Conservation (phyloP, 1,140 invertebrate species). For the Vanessa tameamea region DNA sequence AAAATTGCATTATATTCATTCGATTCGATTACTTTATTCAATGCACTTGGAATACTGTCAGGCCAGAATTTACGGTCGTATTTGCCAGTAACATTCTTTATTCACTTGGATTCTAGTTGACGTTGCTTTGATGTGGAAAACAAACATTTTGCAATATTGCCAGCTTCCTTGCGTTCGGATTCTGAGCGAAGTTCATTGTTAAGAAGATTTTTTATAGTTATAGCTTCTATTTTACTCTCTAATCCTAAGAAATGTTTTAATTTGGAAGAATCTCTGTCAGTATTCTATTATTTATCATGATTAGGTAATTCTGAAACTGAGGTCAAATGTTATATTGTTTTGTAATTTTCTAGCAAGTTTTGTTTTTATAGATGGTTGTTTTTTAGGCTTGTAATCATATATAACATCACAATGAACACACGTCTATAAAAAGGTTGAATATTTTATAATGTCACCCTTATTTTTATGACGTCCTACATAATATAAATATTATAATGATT, state of each 20-base stretch:
- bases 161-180: slow-evolving; percentile 3
- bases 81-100: slow-evolving; percentile 35
- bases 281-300: not conserved
- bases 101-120: slow-evolving; percentile 34
- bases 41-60: slow-evolving; percentile 37
- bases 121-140: slow-evolving; percentile 32
- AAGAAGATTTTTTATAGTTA: not conserved
- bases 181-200: slow-evolving; percentile 7
- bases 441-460: too few species aligned
- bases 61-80: slow-evolving; percentile 40
- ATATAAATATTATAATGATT: too few species aligned
- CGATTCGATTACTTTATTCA: slow-evolving; percentile 40
- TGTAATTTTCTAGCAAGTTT: too few species aligned
- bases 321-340: too few species aligned
- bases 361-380: too few species aligned
- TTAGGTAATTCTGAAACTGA: too few species aligned
- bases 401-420: too few species aligned
- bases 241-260: not conserved
- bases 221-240: not conserved
- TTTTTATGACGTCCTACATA: too few species aligned
- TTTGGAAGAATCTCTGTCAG: not conserved
- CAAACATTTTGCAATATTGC: slow-evolving; percentile 31
- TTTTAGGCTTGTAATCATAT: too few species aligned
- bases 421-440: too few species aligned
- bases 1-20: slow-evolving; percentile 26